Conservation (phyloP, 2,113 vertebrate species). For the Hydropotes inermis region DNA sequence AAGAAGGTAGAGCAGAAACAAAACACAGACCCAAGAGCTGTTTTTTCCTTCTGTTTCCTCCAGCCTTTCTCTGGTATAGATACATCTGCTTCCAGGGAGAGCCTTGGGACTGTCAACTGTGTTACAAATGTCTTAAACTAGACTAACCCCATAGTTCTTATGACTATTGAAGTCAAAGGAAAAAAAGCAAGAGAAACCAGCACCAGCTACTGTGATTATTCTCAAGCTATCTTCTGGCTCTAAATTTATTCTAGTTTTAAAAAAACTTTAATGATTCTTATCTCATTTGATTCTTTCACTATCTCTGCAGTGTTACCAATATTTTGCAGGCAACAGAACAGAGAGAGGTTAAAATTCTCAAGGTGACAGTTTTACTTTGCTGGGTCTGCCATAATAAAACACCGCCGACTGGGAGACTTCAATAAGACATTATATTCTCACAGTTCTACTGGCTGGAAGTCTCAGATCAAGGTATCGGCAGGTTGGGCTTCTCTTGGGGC, state of each 20-base stretch:
- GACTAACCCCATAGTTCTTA: neutral
- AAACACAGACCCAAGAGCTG: neutral
- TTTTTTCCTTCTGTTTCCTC: neutral
- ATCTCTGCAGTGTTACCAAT: neutral
- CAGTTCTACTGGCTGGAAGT: neutral
- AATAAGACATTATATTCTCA: neutral
- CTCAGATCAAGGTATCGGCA: neutral
- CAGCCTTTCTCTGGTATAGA: neutral
- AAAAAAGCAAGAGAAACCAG: neutral
- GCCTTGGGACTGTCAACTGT: neutral
- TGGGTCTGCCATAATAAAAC: neutral
- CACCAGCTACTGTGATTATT: neutral
- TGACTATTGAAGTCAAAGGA: neutral
- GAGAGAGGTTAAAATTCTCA: neutral
- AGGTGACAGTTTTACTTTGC: neutral
- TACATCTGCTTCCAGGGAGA: neutral
- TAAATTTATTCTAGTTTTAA: neutral
- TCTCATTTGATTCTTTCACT: neutral
- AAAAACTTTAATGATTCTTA: neutral
- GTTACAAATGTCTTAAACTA: neutral
- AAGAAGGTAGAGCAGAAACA: neutral
- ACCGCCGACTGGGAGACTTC: neutral
- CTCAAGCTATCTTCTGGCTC: neutral
- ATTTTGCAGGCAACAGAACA: neutral
- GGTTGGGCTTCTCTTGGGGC: neutral